Evolutionary conservation across 2,888 invertebrate species (phyloP).

Genomic region (Alviniconcha strummeri): DNA sequence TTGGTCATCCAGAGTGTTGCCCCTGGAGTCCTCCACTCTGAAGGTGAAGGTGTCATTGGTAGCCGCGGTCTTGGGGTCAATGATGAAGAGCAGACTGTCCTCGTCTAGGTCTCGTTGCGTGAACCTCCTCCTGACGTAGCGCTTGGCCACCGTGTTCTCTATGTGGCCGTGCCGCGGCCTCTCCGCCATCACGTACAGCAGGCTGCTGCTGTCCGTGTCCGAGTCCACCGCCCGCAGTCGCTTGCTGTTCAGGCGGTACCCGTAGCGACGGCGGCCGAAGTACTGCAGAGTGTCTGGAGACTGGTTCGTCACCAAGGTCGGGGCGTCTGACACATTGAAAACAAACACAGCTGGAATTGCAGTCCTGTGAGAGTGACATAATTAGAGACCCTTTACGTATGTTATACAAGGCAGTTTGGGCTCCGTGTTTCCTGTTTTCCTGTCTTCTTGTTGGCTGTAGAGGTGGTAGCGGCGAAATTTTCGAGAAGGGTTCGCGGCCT

Average conservation of each 20-base stretch:
- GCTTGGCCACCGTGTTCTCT: constrained; percentile 66
- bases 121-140: constrained; percentile 65
- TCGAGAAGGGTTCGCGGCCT: too few relatives aligned
- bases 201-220: constrained; percentile 55
- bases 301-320: constrained; percentile 62
- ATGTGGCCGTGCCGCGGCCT: constrained; percentile 67
- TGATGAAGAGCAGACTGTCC: constrained; percentile 62
- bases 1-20: constrained; percentile 65
- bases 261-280: constrained; percentile 52
- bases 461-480: too few relatives aligned
- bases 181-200: constrained; percentile 65
- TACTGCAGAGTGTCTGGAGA: constrained; percentile 62
- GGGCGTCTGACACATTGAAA: constrained; percentile 51
- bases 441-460: too few relatives aligned
- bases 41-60: constrained; percentile 70
- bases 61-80: constrained; percentile 56
- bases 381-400: too few relatives aligned
- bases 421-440: too few relatives aligned
- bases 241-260: constrained; percentile 43
- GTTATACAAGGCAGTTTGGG: too few relatives aligned
- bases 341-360: too few relatives aligned
- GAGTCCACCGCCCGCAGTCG: constrained; percentile 61
- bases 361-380: too few relatives aligned
- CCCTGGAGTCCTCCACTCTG: constrained; percentile 64
- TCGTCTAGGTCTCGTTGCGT: constrained; percentile 71